A percentile compares a stretch with the other conserved stretches of the same genome.
Evolutionary conservation across 2,797 vertebrate genomes (phyloP).

Genomic region (Characodon lateralis): DNA sequence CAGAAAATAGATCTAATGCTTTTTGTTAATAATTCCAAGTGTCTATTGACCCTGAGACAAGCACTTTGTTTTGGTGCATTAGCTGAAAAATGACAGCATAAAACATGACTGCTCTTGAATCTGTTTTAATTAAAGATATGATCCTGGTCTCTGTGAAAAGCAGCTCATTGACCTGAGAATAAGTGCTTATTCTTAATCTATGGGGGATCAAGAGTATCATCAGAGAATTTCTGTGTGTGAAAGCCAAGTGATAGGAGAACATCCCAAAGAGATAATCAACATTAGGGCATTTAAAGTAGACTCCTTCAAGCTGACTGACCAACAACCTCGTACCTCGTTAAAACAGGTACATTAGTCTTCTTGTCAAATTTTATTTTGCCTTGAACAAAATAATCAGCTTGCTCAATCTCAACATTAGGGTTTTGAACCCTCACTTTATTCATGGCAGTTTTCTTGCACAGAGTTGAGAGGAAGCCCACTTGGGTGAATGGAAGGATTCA

Average conservation of each 20-base stretch:
- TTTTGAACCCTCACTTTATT: background rate
- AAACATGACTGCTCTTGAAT: constrained; percentile 1
- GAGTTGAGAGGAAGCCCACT: background rate
- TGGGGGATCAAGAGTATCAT: background rate
- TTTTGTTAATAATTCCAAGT: background rate
- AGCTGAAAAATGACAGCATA: constrained; percentile 9
- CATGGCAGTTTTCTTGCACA: background rate
- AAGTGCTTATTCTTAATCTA: constrained; percentile 6
- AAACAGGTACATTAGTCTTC: background rate
- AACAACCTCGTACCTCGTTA: background rate
- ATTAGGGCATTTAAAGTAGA: background rate
- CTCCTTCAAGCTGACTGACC: background rate
- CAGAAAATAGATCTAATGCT: constrained; percentile 6
- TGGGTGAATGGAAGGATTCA: background rate
- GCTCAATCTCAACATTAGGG: too few species aligned
- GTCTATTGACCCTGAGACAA: constrained; percentile 9
- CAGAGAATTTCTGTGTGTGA: background rate
- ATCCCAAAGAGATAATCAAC: background rate
- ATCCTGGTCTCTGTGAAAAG: constrained; percentile 3
- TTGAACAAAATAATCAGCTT: background rate
- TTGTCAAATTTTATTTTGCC: background rate
- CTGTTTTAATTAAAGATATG: constrained; percentile 9
- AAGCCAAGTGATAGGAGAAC: background rate
- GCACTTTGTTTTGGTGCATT: constrained; percentile 12
- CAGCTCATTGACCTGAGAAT: constrained; percentile 4